Conservation (phyloP, 2,113 vertebrate genomes). For the Acanthochromis polyacanthus region DNA sequence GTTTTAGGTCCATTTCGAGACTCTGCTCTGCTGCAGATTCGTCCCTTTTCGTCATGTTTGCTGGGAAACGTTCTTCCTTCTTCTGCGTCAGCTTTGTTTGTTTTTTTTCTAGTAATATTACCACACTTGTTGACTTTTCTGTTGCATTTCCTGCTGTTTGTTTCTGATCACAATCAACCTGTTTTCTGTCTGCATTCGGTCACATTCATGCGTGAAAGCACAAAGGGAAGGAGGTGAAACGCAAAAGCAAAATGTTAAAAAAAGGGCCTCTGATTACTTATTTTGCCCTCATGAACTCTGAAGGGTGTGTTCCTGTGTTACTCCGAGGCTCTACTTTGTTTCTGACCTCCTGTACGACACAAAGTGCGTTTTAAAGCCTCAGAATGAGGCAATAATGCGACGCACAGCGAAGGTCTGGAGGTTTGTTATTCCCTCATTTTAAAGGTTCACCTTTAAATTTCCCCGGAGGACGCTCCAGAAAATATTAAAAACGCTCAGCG, state of each 20-base stretch:
- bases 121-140: background rate
- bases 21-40: too few relatives aligned
- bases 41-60: background rate
- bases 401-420: too few relatives aligned
- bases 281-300: conserved; percentile 20
- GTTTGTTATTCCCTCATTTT: conserved; percentile 40
- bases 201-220: conserved; percentile 11
- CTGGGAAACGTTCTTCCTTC: conserved; percentile 9
- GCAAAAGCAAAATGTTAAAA: background rate
- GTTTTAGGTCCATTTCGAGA: too few relatives aligned
- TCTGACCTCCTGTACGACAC: conserved; percentile 1
- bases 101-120: too few relatives aligned
- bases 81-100: background rate
- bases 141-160: background rate
- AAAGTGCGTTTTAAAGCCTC: accelerated
- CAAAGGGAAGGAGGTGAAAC: background rate
- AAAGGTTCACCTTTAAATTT: conserved; percentile 46
- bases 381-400: too few relatives aligned
- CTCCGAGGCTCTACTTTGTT: conserved; percentile 22
- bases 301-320: conserved; percentile 7
- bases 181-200: background rate
- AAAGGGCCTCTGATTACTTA: background rate
- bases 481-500: conserved; percentile 48
- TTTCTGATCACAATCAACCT: conserved; percentile 1
- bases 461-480: conserved; percentile 28